Evolutionary conservation across 2,888 invertebrate species (phyloP), one percentile per base, ranked within the genome.

Genomic region (Polyommatus iphigenia): DNA sequence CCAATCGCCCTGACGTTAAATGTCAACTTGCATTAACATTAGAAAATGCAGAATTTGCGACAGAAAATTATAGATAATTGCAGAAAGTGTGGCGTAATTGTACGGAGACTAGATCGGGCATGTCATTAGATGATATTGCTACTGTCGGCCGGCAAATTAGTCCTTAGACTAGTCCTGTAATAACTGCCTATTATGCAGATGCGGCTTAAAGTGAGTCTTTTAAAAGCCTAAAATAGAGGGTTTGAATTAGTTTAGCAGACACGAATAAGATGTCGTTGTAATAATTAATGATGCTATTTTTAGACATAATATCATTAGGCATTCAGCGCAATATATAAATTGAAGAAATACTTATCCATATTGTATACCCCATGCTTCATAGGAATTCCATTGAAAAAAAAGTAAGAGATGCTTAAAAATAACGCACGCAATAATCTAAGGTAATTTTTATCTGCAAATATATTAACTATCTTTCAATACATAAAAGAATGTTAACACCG

Each of bases 1-100:
- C 29, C 29, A 67, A 18, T 3, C 29, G 24, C 67, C 18, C 50
- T 10, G 15, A 20, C 13, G 18, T 54, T 77, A 77, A 36, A n/a
- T 29, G 57, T 54, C 32, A 32, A 77, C 36, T 71, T 71, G 50
- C 54, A 77, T 62, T 41, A 59, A 59, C 41, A 6, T 59, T 78
- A 73, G 72, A 72, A 41, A 59, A 78, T 77, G 71, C 71, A 76
- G 54, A 41, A 72, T 77, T 77, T 75, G 76, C 77, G 75, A 46
- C 57, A 57, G 24, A 41, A 77, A 80, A 79, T 78, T 76, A 78
- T 32, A 57, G 54, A 77, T 79, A 79, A 78, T 78, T 78, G 77
- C 50, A 77, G 78, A 71, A 75, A 78, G 71, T 79, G 59, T 76
- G 54, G 71, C 78, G 54, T 79, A 79, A 79, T 79, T 77, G 71